Evolutionary conservation across 1,140 invertebrate genomes (phyloP).

Genomic region (Parasteatoda tepidariorum): DNA sequence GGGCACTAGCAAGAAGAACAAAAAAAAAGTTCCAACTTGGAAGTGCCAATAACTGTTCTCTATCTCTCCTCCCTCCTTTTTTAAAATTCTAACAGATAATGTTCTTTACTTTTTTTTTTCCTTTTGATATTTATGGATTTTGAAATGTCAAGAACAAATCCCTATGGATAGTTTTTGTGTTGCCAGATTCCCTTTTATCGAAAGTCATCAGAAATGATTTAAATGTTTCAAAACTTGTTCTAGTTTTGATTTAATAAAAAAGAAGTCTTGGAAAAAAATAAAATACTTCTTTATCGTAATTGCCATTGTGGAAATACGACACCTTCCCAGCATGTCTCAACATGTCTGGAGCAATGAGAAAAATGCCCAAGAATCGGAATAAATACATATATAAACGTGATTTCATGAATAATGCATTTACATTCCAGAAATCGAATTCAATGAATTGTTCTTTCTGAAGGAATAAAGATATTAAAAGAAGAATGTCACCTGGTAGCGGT

Average conservation of each 20-base stretch:
- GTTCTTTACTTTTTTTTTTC: neutral
- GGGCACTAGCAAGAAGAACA: neutral
- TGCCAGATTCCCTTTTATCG: neutral
- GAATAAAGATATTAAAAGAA: too few relatives aligned
- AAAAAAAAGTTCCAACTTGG: neutral
- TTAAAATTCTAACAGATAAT: slow-evolving; percentile 20
- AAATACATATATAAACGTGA: neutral
- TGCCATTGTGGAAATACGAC: neutral
- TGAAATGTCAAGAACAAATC: slow-evolving; percentile 10
- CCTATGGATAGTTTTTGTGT: neutral
- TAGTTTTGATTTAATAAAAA: neutral
- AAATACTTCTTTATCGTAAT: neutral
- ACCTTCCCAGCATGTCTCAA: neutral
- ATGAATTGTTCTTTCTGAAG: too few relatives aligned
- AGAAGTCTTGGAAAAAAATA: neutral
- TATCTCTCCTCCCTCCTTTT: neutral
- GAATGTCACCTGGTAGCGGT: too few relatives aligned
- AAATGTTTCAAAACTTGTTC: neutral
- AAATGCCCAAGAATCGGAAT: neutral
- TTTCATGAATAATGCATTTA: neutral
- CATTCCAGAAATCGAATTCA: too few relatives aligned
- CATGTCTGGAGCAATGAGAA: neutral
- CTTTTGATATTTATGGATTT: slow-evolving; percentile 12
- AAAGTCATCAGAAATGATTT: neutral
- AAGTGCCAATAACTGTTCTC: slow-evolving; percentile 27